Base-by-base conservation (phyloP, 2,888 invertebrate species). In the Drosophila neotestacea region DNA sequence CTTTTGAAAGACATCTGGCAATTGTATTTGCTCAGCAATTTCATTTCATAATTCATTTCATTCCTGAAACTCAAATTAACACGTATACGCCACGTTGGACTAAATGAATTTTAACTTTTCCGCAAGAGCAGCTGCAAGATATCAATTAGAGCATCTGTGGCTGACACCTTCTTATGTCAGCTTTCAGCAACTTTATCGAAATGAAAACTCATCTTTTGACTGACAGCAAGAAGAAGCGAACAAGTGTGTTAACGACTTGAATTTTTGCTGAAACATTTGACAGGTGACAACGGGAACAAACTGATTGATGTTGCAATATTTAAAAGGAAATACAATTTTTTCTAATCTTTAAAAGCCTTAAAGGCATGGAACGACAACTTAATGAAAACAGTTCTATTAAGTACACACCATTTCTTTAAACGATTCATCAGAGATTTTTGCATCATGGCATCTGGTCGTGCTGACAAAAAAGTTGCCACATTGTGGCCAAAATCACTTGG, bases 101-200 rank as follows among this genome's bases (percentile, higher is more conserved):
- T 13, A 32, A 73, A 67, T 67, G 58, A 69, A 59, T 48, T 60
- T 61, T 13, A 59, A 48, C 46, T 54, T 71, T 51, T 55, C 4
- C 32, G 10, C 41, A 16, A 38, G 22, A 59, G 7, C 60, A 52
- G 44, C 70, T 62, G 66, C n/a, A 41, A 27, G 70, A 73, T 51
- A 68, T 88, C 78, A 80, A 83, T 88, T 86, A 80, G 48, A 41
- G 59, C 68, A 73, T 51, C 78, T 81, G 78, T 38, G 32, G 47
- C 63, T 67, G 78, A 64, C 78, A 70, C 13, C 22, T 32, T 46
- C 16, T 36, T 10, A 5, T 13, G 1, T 2, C 38, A 36, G 30
- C 32, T 41, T 34, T 2, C 1, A 11, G 4, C 30, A 55, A 54
- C 55, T 65, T 58, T 30, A 38, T 55, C 10, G 32, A 34, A 55